Conservation (phyloP, 2,888 invertebrate species). For the Scaptomyza polygonia region DNA sequence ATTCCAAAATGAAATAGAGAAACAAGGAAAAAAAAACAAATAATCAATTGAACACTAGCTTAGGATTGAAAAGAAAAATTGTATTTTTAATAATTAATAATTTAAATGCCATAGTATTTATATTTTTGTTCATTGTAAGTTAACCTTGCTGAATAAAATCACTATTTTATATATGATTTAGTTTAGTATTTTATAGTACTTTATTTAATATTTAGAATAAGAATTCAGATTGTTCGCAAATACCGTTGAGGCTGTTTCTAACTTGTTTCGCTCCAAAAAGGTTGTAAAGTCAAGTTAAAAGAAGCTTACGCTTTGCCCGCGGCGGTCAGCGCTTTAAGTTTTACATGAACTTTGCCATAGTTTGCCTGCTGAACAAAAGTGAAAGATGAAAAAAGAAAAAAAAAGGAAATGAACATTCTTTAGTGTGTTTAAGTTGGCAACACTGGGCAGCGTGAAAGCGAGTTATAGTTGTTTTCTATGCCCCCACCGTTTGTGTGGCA, state of each 20-base stretch:
- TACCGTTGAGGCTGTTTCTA: background rate
- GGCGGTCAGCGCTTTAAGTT: constrained; percentile 58
- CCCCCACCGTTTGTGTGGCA: constrained; percentile 18
- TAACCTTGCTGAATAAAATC: no score
- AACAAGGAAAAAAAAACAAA: no score
- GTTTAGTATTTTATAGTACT: no score
- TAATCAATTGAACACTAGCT: no score
- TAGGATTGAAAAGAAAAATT: no score
- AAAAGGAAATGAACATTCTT: constrained; percentile 17
- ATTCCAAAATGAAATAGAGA: no score
- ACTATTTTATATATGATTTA: background rate
- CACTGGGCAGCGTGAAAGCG: constrained; percentile 38
- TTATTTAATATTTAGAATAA: background rate
- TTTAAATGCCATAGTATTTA: no score
- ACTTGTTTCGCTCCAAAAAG: constrained; percentile 19
- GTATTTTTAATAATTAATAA: no score
- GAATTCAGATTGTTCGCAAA: background rate
- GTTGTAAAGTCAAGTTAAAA: constrained; percentile 55
- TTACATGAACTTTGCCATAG: constrained; percentile 56
- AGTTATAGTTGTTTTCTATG: constrained; percentile 23
- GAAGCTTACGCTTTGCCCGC: constrained; percentile 41
- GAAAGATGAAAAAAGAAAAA: background rate
- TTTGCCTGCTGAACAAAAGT: constrained; percentile 17
- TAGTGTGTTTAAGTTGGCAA: constrained; percentile 30
- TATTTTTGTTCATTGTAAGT: no score